Base-by-base conservation (phyloP, 1,140 invertebrate genomes). In the Drosophila teissieri region DNA sequence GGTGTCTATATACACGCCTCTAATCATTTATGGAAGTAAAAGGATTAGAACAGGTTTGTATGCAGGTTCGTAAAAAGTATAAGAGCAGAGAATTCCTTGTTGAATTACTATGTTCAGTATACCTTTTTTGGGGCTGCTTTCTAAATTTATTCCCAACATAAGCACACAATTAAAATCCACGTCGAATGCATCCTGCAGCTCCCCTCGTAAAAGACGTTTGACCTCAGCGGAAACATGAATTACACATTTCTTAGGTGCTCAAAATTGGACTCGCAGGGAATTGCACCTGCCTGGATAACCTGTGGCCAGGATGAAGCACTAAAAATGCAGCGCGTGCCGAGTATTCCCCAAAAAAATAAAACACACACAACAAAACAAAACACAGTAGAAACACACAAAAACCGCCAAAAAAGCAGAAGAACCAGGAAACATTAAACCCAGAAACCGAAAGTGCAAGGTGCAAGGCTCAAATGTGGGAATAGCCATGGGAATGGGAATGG, bases 311-410 rank as follows among this genome's bases (percentile, higher is more conserved):
- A 80, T 89, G 84, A 89, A 89, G 84, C 84, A 80, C 67, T 89
- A 89, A 89, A 89, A 89, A 83, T 89, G 84, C 84, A 89, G 80
- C 84, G 76, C 84, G 84, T 89, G 84, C 80, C 84, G 62, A 40
- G 62, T 56, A 17, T 63, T 53, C 56, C 52, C 58, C 62, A 80
- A 76, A 31, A 1, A 31, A 24, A n/a, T n/a, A 6, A 27, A 27
- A 27, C 6, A 27, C 19, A 19, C 19, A 19, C 1, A 19, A 19
- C 1, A 19, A 27, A 27, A 31, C 3, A 31, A 2, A 68, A 67
- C 60, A 65, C 51, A 37, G 27, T 14, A 5, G 37, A 40, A 40
- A 40, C 14, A 37, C 14, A 39, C 34, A 12, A 27, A 51, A 55
- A 69, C 63, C 63, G 64, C 51, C 49, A 78, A 58, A 63, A 53